Percentiles rank a stretch among this genome's conserved stretches.
These are phyloP conservation scores for Scaptomyza reducta DNA, from an alignment of 2,888 invertebrate species.

Conservation along the genomic window DNA sequence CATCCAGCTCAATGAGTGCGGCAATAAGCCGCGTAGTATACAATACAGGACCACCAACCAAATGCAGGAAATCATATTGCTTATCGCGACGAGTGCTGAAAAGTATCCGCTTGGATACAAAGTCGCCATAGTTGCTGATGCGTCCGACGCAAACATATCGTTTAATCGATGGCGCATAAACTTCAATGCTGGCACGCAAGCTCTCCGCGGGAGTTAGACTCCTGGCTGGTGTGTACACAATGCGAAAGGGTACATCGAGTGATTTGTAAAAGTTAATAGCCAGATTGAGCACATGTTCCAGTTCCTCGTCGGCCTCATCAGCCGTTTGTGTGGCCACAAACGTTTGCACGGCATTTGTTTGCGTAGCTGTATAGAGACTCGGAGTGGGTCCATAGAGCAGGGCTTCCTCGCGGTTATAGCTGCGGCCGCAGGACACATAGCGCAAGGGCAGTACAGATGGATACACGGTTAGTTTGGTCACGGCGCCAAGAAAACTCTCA, in stretches of 20 bases:
- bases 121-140: constrained; percentile 89
- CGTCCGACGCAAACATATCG: constrained; percentile 90
- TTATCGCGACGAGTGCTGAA: constrained; percentile 88
- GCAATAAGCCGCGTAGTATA: constrained; percentile 91
- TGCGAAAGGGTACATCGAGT: constrained; percentile 88
- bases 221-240: constrained; percentile 87
- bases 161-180: constrained; percentile 88
- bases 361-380: constrained; percentile 88
- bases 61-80: constrained; percentile 87
- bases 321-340: constrained; percentile 86
- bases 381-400: constrained; percentile 72
- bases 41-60: constrained; percentile 90
- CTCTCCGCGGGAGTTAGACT: constrained; percentile 88
- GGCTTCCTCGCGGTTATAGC: constrained; percentile 85
- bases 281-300: constrained; percentile 86
- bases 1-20: constrained; percentile 88
- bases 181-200: constrained; percentile 88
- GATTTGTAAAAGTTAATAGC: constrained; percentile 87
- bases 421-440: constrained; percentile 89
- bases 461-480: constrained; percentile 88
- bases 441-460: constrained; percentile 88
- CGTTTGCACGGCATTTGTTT: constrained; percentile 88
- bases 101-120: constrained; percentile 91
- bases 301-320: constrained; percentile 85
- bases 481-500: constrained; percentile 88